Percentiles rank a stretch among this genome's conserved stretches.
Conservation (phyloP, 2,113 vertebrate species). For the Alosa alosa region DNA sequence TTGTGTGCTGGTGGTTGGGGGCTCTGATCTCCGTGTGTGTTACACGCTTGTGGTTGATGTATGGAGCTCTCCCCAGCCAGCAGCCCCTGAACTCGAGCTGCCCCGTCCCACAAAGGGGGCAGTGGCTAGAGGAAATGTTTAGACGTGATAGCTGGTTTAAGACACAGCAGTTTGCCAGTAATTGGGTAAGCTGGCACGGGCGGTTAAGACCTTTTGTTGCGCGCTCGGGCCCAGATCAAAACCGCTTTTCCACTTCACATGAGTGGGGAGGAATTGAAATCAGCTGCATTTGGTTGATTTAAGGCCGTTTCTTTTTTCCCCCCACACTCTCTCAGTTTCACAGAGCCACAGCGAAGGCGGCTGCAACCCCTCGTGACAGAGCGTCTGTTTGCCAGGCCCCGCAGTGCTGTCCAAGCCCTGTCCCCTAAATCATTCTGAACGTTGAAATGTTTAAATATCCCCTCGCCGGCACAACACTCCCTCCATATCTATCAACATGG, state of each 20-base stretch:
- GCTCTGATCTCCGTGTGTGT: background rate
- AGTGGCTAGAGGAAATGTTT: constrained; percentile 59
- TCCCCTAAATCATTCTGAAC: constrained; percentile 65
- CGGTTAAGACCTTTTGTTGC: constrained; percentile 56
- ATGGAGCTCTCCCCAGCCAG: background rate
- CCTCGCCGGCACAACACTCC: constrained; percentile 50
- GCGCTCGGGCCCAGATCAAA: constrained; percentile 56
- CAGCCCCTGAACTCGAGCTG: constrained; percentile 29
- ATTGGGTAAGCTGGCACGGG: constrained; percentile 61
- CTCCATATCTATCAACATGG: constrained; percentile 44
- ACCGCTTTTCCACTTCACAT: constrained; percentile 62
- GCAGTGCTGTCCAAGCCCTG: constrained; percentile 72
- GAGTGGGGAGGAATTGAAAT: constrained; percentile 79
- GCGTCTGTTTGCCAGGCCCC: constrained; percentile 75
- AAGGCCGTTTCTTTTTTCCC: constrained; percentile 63
- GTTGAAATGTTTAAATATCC: constrained; percentile 71
- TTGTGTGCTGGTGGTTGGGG: background rate
- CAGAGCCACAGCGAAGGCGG: constrained; percentile 76
- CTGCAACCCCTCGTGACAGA: constrained; percentile 74
- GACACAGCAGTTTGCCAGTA: constrained; percentile 62
- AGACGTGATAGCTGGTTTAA: constrained; percentile 67
- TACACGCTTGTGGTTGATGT: constrained; percentile 1
- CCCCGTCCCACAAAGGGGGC: constrained; percentile 40
- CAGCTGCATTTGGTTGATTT: constrained; percentile 76
- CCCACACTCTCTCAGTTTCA: constrained; percentile 58